Base-by-base conservation (phyloP, 2,888 invertebrate genomes). In the Erebia ligea region DNA sequence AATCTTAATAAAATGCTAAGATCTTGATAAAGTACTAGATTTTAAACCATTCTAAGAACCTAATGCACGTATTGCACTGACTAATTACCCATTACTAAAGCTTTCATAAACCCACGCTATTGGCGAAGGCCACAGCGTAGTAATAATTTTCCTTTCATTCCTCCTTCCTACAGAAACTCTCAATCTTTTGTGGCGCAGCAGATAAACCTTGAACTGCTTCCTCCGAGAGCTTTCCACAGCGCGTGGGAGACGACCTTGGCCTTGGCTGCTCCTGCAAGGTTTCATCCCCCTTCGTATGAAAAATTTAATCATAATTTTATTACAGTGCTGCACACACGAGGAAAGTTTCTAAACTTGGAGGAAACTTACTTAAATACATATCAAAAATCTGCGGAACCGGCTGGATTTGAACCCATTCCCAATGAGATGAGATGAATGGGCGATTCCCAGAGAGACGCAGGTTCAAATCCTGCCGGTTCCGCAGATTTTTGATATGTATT, bases 171-270 rank as follows among this genome's bases (percentile, higher is more conserved):
- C 76, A 81, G 79, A 80, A 79, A 80, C 79, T 76, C 76, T 74
- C 73, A 76, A 79, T 81, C 79, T 78, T 81, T 79, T 79, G 80
- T 81, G 76, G 77, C 71, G 78, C 73, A 78, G 76, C 73, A 77
- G 76, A 78, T 79, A 77, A 84, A 80, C 89, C 90, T 91, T 91
- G 89, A 86, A 86, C 86, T 85, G 77, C 78, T 79, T 79, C 78
- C 82, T 79, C 76, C 74, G 77, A 78, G 83, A 84, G 86, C 83
- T 84, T 84, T 86, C 86, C 82, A 84, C 76, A 82, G 82, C 82
- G 78, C 78, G 77, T 79, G 77, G 77, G 74, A 76, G 69, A 70
- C 79, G 80, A 77, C 85, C 83, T 83, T 86, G 85, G 81, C 86
- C 85, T 82, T 84, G 84, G 78, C 84, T 48, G 56, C 25, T 67